Base-by-base conservation (phyloP, 2,113 vertebrate genomes). In the Chaetodon auriga region DNA sequence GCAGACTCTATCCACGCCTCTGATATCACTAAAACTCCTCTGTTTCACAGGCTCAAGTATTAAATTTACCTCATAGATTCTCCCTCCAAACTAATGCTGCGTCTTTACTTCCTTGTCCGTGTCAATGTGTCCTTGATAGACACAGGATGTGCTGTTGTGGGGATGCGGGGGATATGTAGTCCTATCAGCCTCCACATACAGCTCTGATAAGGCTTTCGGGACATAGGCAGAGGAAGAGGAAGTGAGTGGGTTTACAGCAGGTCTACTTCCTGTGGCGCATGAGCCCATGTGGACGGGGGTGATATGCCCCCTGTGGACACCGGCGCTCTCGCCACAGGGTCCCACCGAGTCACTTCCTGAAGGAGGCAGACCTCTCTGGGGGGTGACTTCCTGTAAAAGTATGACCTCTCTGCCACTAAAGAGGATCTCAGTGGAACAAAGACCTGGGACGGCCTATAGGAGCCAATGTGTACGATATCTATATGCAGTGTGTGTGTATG, bases 281-380 rank as follows among this genome's bases (percentile, higher is more conserved):
- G 84, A 72, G 86, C 73, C 90, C 90, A 81, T 92, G 87, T 95
- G 93, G 93, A 92, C 66, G 7, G 23, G 54, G 83, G 88, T 61
- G 97, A 99, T 99, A 98, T 0, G 83, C 92, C 94, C 94, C 36
- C 89, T 75, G 21, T 87, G 90, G 90, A 87, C 58, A 75, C 68
- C 41, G 51, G 80, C 19, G 65, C 76, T 78, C 83, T 86, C 25
- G 21, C 83, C 84, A 58, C 78, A 74, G 73, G 83, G 83, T 81
- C 88, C 84, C 78, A 72, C 79, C 69, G 12, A 89, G 89, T 85
- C 81, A 90, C 90, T 94, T 94, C 91, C 93, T 93, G 90, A 87
- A 83, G 82, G 84, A 75, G 78, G 75, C 84, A 90, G 70, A 71
- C 76, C 81, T 92, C 89, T 90, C 70, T 81, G 81, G 86, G 30